phyloP scores from a whole-genome alignment of 2,797 vertebrate species.

The Labroides dimidiatus region DNA sequence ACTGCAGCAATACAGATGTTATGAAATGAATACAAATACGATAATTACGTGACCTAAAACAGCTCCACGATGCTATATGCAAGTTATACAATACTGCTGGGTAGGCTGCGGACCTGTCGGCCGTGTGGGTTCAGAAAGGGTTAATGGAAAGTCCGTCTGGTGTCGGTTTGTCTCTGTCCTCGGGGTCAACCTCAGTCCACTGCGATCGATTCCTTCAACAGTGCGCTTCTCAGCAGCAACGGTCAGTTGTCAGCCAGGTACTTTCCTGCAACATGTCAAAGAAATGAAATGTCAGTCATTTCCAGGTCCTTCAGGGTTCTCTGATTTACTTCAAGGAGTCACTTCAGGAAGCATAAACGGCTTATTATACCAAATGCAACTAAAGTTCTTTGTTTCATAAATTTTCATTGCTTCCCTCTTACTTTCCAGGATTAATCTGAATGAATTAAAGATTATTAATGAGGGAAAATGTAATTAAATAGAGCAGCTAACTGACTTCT shows the following conservation, averaged over 20 bases:
- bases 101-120: constrained; percentile 84
- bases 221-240: constrained; percentile 49
- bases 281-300: background rate
- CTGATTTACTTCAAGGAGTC: too few relatives aligned
- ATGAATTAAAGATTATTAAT: background rate
- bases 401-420: background rate
- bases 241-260: constrained; percentile 96
- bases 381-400: too few relatives aligned
- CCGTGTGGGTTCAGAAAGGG: constrained; percentile 80
- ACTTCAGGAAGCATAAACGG: too few relatives aligned
- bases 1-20: constrained; percentile 89
- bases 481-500: background rate
- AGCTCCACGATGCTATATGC: constrained; percentile 84
- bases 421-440: background rate
- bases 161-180: constrained; percentile 63
- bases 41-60: constrained; percentile 96
- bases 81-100: constrained; percentile 95
- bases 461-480: background rate
- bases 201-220: constrained; percentile 60
- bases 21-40: constrained; percentile 93
- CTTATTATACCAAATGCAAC: too few relatives aligned
- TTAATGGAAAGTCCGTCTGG: constrained; percentile 76
- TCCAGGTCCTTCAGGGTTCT: background rate
- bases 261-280: constrained; percentile 86
- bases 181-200: constrained; percentile 61